A percentile compares a stretch with the other conserved stretches of the same genome.
These are phyloP conservation scores for Mirza zaza DNA, from an alignment of 2,113 vertebrate genomes.

Conservation along the genomic window DNA sequence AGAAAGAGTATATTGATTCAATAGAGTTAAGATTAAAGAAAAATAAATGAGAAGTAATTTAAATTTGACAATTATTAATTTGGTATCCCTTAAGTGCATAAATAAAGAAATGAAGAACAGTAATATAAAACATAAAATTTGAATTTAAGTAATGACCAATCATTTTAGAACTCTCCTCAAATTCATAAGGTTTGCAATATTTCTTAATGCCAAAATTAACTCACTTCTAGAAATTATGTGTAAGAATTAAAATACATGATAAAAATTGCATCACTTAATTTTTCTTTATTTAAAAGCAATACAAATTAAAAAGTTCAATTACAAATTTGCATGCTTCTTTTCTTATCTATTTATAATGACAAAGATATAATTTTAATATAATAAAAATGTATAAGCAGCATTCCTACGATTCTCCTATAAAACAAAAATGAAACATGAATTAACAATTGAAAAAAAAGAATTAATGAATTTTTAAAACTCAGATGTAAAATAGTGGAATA, in stretches of 20 bases:
- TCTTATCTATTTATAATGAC: background rate
- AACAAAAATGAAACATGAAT: background rate
- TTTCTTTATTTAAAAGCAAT: background rate
- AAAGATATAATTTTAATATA: background rate
- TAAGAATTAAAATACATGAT: background rate
- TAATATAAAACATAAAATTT: background rate
- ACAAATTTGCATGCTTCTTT: background rate
- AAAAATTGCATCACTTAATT: background rate
- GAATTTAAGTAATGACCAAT: background rate
- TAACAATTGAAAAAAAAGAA: background rate
- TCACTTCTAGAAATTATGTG: background rate
- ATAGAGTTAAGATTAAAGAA: background rate
- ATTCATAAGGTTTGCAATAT: background rate
- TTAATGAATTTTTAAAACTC: background rate
- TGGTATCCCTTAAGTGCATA: background rate
- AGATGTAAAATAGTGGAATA: background rate
- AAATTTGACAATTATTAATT: slow-evolving; percentile 21
- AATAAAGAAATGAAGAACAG: background rate
- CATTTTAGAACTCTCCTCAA: background rate
- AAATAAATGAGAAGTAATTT: background rate
- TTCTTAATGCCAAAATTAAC: background rate
- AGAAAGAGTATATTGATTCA: background rate
- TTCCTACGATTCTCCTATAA: too few species aligned
- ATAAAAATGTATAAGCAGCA: background rate
- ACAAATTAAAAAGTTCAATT: background rate